phyloP scores from a whole-genome alignment of 2,113 vertebrate genomes.

The Nesoenas mayeri region DNA sequence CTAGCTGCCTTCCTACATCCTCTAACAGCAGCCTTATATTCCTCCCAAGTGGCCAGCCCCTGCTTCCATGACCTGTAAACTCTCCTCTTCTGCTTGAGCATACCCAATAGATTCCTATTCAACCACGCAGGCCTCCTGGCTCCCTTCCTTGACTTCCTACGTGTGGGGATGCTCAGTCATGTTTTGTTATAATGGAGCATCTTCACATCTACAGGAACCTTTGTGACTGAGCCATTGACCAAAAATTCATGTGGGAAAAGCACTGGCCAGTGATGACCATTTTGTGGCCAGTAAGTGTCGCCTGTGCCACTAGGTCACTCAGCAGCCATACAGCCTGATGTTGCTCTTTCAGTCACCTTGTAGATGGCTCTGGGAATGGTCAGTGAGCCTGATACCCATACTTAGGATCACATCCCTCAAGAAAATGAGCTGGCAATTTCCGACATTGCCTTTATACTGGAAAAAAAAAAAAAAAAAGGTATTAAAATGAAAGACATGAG shows the following conservation, averaged over 20 bases:
- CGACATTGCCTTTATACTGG: not conserved
- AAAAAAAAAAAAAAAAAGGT: not conserved
- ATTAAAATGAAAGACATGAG: not conserved
- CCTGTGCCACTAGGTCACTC: not conserved
- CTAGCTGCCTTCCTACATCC: no score
- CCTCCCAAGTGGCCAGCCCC: no score
- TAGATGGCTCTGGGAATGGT: not conserved
- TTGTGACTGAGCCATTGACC: not conserved
- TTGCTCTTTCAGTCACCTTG: not conserved
- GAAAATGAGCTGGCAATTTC: not conserved
- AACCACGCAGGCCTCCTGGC: no score
- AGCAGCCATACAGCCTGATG: rapidly evolving
- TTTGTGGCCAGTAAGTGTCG: rapidly evolving
- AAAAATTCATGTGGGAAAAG: not conserved
- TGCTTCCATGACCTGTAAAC: no score
- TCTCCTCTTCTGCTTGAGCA: no score
- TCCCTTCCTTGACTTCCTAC: no score
- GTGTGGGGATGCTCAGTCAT: no score
- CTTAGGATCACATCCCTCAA: not conserved
- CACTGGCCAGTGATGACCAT: not conserved
- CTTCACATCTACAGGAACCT: not conserved
- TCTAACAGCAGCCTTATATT: no score
- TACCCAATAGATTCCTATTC: no score
- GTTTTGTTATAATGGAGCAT: not conserved
- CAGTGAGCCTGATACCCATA: not conserved